phyloP scores from a whole-genome alignment of 1,140 invertebrate species.

The Mycetomoellerius zeteki region DNA sequence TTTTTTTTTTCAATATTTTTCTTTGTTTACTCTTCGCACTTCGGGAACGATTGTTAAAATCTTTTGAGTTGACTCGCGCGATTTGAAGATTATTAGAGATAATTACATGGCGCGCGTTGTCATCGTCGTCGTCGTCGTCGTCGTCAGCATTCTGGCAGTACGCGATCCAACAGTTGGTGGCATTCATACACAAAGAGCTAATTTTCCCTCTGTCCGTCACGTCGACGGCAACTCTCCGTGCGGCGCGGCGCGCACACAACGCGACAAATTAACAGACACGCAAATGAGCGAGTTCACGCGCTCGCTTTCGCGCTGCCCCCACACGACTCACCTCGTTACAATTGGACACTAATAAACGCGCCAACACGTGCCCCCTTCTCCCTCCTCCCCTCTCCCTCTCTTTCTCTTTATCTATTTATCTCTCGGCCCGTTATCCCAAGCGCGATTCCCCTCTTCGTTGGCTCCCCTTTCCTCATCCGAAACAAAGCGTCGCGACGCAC shows the following conservation, averaged over 20 bases:
- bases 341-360: conserved; percentile 86
- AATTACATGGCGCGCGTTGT: not conserved
- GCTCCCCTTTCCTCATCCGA: not conserved
- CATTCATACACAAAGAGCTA: conserved; percentile 79
- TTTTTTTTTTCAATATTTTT: not conserved
- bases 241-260: conserved; percentile 80
- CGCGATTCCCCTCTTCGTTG: not conserved
- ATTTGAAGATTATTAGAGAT: conserved; percentile 5
- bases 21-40: not conserved
- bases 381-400: not conserved
- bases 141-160: not conserved
- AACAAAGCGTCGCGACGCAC: not conserved
- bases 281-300: conserved; percentile 86
- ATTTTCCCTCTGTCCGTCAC: conserved; percentile 81
- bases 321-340: conserved; percentile 77
- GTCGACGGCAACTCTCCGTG: conserved; percentile 66
- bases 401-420: not conserved
- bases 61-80: not conserved
- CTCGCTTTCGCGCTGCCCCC: conserved; percentile 78
- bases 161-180: conserved; percentile 65
- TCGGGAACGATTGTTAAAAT: not conserved
- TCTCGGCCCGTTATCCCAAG: conserved; percentile 29
- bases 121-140: conserved; percentile 14
- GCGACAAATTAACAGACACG: conserved; percentile 85
- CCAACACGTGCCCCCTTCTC: conserved; percentile 64